These are phyloP conservation scores for Andrena cerasifolii DNA, from an alignment of 1,140 invertebrate genomes.

Conservation along the genomic window DNA sequence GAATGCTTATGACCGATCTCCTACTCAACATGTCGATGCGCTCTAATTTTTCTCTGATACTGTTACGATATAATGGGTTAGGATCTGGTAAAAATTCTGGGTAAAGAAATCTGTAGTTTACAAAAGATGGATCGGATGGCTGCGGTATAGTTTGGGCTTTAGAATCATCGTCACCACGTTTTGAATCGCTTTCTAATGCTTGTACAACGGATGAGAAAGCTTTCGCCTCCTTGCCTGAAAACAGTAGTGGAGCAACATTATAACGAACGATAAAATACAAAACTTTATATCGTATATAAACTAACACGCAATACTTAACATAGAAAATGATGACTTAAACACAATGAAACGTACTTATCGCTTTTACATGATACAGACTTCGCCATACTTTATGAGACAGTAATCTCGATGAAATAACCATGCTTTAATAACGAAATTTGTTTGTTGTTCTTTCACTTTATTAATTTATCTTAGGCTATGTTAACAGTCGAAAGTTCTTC, in stretches of 20 bases:
- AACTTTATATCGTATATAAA: neutral
- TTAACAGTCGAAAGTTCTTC: neutral
- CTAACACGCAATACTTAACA: no score
- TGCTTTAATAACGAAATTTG: neutral
- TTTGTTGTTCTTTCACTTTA: neutral
- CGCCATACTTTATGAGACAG: neutral
- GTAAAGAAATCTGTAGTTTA: constrained; percentile 87
- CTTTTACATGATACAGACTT: neutral
- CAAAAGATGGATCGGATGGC: neutral
- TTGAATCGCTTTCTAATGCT: neutral
- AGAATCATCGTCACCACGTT: neutral
- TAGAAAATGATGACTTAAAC: neutral
- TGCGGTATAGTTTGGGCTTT: neutral
- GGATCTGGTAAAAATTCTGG: constrained; percentile 98
- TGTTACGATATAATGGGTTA: constrained; percentile 89
- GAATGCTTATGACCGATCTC: constrained; percentile 92
- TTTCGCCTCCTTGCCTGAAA: constrained; percentile 22
- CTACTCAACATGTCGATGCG: constrained; percentile 96
- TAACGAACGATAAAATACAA: neutral
- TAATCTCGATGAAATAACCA: neutral
- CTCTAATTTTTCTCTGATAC: constrained; percentile 93
- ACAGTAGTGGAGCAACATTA: neutral
- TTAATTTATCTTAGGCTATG: neutral
- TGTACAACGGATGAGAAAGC: constrained; percentile 1
- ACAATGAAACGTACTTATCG: constrained; percentile 7